A percentile compares a stretch with the other conserved stretches of the same genome.
phyloP scores from a whole-genome alignment of 2,888 invertebrate genomes.

The Blera fallax region DNA sequence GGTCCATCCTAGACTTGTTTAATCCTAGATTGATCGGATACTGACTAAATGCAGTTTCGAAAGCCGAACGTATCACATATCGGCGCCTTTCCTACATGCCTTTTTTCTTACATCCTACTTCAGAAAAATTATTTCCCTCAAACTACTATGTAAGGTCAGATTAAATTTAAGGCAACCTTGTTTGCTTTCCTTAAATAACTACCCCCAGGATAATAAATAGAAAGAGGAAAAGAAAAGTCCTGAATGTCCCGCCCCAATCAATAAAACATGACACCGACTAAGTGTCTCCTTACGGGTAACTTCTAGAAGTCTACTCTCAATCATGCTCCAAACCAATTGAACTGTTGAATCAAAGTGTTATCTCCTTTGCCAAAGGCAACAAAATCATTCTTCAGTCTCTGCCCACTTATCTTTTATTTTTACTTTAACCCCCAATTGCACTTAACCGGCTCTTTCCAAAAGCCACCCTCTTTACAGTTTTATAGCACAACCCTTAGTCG shows the following conservation, averaged over 20 bases:
- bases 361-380: slow-evolving; percentile 49
- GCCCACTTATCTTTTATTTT: slow-evolving; percentile 55
- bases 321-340: slow-evolving; percentile 45
- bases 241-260: slow-evolving; percentile 47
- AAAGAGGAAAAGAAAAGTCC: background rate
- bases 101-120: too few species aligned
- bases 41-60: too few species aligned
- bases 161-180: too few species aligned
- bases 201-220: background rate
- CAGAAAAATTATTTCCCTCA: too few species aligned
- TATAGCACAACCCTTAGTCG: slow-evolving; percentile 43
- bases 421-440: slow-evolving; percentile 52
- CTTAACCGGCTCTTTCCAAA: slow-evolving; percentile 32
- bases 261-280: slow-evolving; percentile 51
- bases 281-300: background rate
- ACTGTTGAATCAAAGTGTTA: slow-evolving; percentile 60
- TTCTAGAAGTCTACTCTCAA: background rate
- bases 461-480: slow-evolving; percentile 40
- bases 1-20: too few species aligned
- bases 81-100: too few species aligned
- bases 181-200: too few species aligned
- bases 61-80: too few species aligned
- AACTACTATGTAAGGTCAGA: too few species aligned
- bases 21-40: too few species aligned
- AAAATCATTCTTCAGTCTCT: slow-evolving; percentile 49